Evolutionary conservation across 2,797 vertebrate genomes (phyloP).

Genomic region (Dryobates pubescens): DNA sequence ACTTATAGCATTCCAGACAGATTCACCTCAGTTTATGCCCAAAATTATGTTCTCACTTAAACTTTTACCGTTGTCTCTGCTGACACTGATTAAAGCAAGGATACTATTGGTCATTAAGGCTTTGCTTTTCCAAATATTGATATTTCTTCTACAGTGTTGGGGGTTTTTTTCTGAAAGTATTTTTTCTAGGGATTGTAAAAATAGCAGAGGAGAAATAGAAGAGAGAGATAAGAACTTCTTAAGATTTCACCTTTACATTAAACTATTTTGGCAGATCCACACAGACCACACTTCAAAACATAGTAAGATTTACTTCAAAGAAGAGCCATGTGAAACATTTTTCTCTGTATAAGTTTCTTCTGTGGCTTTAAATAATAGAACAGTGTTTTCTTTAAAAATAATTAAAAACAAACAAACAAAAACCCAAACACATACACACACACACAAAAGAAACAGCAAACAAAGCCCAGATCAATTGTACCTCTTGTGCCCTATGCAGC

Average conservation of each 20-base stretch:
- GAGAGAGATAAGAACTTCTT: not conserved
- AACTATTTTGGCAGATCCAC: not conserved
- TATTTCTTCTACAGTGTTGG: not conserved
- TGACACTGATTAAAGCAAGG: not conserved
- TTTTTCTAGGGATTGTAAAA: not conserved
- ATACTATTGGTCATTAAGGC: not conserved
- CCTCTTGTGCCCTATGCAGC: not conserved
- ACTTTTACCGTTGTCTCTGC: not conserved
- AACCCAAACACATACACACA: rapidly evolving
- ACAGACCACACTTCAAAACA: not conserved
- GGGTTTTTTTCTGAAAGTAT: not conserved
- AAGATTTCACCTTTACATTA: not conserved
- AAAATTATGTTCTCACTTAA: too few species aligned
- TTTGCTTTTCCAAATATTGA: not conserved
- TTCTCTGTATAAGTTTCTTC: not conserved
- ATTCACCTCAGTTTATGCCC: too few species aligned
- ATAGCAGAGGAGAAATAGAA: not conserved
- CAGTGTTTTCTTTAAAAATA: not conserved
- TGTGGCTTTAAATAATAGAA: not conserved
- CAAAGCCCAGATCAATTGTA: not conserved
- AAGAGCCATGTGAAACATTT: not conserved
- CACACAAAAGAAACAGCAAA: not conserved
- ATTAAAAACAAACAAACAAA: not conserved
- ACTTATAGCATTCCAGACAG: too few species aligned
- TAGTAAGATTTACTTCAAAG: not conserved